A percentile compares a stretch with the other conserved stretches of the same genome.
These are phyloP conservation scores for Galerucella nymphaeae DNA, from an alignment of 2,888 invertebrate species.

Conservation along the genomic window DNA sequence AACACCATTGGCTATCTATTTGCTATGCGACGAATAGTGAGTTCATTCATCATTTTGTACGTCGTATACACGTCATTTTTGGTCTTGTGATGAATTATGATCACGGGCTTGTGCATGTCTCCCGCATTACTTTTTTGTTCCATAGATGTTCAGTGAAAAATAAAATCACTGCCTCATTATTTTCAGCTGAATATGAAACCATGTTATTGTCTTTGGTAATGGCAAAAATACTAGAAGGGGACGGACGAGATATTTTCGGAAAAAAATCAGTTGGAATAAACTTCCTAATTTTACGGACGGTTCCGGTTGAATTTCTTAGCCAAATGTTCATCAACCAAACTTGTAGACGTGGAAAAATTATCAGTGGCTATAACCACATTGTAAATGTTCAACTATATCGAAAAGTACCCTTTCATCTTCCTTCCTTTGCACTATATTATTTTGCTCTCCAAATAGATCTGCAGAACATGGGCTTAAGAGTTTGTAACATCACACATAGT, in stretches of 20 bases:
- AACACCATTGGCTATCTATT: neutral
- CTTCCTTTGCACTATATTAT: neutral
- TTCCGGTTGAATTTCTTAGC: too few relatives aligned
- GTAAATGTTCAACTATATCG: neutral
- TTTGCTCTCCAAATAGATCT: neutral
- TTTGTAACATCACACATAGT: neutral
- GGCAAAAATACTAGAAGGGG: neutral
- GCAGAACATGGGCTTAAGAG: neutral
- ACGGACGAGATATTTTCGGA: neutral
- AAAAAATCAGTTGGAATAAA: neutral
- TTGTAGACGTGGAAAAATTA: too few relatives aligned
- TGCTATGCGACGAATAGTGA: neutral
- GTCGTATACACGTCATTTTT: neutral
- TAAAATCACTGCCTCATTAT: too few relatives aligned
- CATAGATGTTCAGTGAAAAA: too few relatives aligned
- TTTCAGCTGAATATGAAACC: neutral
- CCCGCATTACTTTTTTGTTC: neutral
- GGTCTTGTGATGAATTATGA: neutral
- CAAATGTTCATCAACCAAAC: too few relatives aligned
- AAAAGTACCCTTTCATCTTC: neutral
- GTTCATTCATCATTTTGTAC: conserved; percentile 14
- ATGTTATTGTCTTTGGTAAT: neutral
- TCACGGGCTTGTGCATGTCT: neutral
- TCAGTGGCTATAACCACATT: too few relatives aligned
- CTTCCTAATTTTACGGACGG: neutral